A percentile compares a stretch with the other conserved stretches of the same genome.
phyloP scores from a whole-genome alignment of 2,888 invertebrate genomes.

The Athalia cordata region DNA sequence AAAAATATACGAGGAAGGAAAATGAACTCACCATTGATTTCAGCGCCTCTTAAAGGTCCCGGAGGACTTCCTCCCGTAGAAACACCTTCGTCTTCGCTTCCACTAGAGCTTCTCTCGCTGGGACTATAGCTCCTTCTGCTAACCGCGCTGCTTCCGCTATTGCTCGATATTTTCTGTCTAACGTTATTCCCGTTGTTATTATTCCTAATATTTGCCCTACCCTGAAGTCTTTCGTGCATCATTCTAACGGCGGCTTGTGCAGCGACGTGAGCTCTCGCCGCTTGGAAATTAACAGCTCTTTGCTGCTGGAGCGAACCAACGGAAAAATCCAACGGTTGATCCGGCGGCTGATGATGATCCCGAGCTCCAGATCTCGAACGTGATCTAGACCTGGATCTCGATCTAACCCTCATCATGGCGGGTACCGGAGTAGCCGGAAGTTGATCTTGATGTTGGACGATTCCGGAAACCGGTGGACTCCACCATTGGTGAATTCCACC shows the following conservation, averaged over 20 bases:
- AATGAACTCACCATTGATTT: constrained; percentile 64
- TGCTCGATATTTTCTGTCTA: constrained; percentile 60
- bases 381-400: constrained; percentile 30
- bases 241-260: constrained; percentile 55
- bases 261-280: constrained; percentile 32
- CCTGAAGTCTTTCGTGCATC: constrained; percentile 62
- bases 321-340: constrained; percentile 85
- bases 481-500: constrained; percentile 68
- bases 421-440: constrained; percentile 33
- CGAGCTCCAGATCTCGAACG: constrained; percentile 37
- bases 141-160: constrained; percentile 55
- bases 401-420: constrained; percentile 25
- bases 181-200: constrained; percentile 68
- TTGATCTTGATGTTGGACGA: constrained; percentile 63
- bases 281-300: constrained; percentile 48
- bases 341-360: constrained; percentile 70
- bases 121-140: constrained; percentile 68
- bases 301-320: constrained; percentile 77
- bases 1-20: background rate
- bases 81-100: constrained; percentile 71
- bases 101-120: constrained; percentile 68
- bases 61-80: constrained; percentile 70
- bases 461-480: constrained; percentile 60
- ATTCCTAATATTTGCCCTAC: constrained; percentile 49
- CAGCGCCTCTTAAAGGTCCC: constrained; percentile 68